Base-by-base conservation (phyloP, 2,797 vertebrate genomes). In the Poeciliopsis presidionis region DNA sequence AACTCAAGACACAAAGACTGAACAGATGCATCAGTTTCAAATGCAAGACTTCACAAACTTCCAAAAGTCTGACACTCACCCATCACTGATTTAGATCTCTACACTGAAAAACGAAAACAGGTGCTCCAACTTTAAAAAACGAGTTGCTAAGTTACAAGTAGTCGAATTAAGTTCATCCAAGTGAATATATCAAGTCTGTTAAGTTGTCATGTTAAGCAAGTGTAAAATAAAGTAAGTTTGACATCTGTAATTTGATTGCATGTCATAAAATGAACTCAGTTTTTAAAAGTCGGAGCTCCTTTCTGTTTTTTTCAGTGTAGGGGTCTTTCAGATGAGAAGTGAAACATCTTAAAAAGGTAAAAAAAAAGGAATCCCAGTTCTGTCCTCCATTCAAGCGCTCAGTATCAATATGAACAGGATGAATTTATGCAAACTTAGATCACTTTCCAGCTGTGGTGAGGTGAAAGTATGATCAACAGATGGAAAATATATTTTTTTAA, bases 341-440 rank as follows among this genome's bases (percentile, higher is more conserved):
- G 33, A 73, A 73, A 53, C 20, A 41, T 73, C 33, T 73, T 53
- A 11, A 53, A 39, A 36, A 12, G 4, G 6, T 30, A 33, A 55
- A 39, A 73, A 39, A 73, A 59, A n/a, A 30, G 11, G 47, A 73
- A 33, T 22, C 33, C 28, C 71, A 39, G 30, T 51, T 69, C 65
- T 73, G 30, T 33, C 33, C 12, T 41, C 30, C 14, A n/a, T 39
- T 41, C 33, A 39, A 39, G 33, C 49, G 41, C 4, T 73, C 47
- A 51, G 47, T 49, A 73, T 73, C 30, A 73, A 39, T 69, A 69
- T 69, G 41, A 69, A 25, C 65, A 69, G 14, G 39, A 69, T 45
- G 41, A 69, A 69, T n/a, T 25, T 43, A n/a, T 45, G 39, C 22
- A n/a, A 69, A 69, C 20, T 5, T n/a, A 25, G 2, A 4, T 13